Base-by-base conservation (phyloP, 2,888 invertebrate species). In the Stictocephala bisonia region DNA sequence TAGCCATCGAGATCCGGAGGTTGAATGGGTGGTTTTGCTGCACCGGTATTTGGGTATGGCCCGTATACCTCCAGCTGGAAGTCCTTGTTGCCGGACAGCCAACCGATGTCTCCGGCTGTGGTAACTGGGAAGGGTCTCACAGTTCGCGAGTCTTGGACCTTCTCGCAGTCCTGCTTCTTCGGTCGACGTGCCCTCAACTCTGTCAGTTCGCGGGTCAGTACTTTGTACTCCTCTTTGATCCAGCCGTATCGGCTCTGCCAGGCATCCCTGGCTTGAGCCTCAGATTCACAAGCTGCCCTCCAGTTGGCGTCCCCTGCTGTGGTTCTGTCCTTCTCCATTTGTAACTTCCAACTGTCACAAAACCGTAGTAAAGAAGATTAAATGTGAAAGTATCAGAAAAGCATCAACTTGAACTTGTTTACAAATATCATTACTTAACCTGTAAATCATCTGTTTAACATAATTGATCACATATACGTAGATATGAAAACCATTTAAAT, bases 61-160 rank as follows among this genome's bases (percentile, higher is more conserved):
- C 77, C 77, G 27, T 71, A 71, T 9, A 71, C 29, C 27, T 78
- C 78, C 24, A 78, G 64, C n/a, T 64, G 56, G 60, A 75, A 77
- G 15, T 77, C 78, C 7, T 67, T 72, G 26, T 68, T 74, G 2
- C 70, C 51, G 1, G 75, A 71, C 29, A 77, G 44, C 74, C 77
- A 74, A 4, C 77, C 78, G 22, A 77, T 75, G 44, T 72, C 71
- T 27, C 40, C 22, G n/a, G 64, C n/a, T 11, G 51, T 35, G 15
- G 71, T 72, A 22, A 50, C 51, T 11, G 64, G 71, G 51, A 72
- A 72, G 4, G 71, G 71, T 13, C 44, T 24, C 15, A 66, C 71
- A 24, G 51, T 64, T 4, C 71, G 44, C n/a, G 13, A n/a, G 13
- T 72, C 71, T 48, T 41, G 20, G n/a, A 18, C 13, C 22, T 18